A percentile compares a stretch with the other conserved stretches of the same genome.
Conservation (phyloP, 2,888 invertebrate genomes). For the Aspidapion aeneum region DNA sequence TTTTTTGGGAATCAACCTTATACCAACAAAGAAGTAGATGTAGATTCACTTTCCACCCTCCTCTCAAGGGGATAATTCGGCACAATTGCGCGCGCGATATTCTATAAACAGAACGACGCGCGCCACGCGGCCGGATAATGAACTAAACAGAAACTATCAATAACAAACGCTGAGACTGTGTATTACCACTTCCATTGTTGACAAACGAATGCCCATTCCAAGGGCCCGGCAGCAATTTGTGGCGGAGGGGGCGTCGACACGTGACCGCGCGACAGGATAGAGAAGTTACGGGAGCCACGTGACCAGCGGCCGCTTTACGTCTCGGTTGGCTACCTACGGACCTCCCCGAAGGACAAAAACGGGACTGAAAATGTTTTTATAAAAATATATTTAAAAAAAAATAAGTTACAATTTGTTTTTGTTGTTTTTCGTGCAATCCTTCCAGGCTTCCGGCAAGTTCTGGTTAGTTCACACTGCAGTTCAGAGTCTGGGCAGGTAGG, state of each 20-base stretch:
- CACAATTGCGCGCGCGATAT: conserved; percentile 12
- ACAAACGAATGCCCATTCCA: conserved; percentile 33
- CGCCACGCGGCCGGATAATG: conserved; percentile 50
- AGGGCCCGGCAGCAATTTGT: conserved; percentile 45
- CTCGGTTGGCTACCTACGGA: conserved; percentile 1
- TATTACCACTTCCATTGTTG: conserved; percentile 7
- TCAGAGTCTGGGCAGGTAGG: too few species aligned
- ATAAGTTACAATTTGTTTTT: too few species aligned
- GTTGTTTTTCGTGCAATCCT: too few species aligned
- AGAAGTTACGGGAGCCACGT: conserved; percentile 41
- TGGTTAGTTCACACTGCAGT: too few species aligned
- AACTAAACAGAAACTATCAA: conserved; percentile 49
- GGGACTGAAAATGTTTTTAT: too few species aligned
- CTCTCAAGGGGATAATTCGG: conserved; percentile 2
- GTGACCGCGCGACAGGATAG: conserved; percentile 44
- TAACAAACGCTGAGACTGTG: conserved; percentile 45
- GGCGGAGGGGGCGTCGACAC: conserved; percentile 49
- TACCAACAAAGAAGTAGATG: too few species aligned
- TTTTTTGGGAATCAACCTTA: too few species aligned
- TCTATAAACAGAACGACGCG: conserved; percentile 13
- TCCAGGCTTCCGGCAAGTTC: too few species aligned
- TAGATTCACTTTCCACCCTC: too few species aligned
- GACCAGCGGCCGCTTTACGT: conserved; percentile 6
- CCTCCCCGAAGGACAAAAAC: not conserved
- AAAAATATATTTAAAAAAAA: too few species aligned